Conservation (phyloP, 1,140 invertebrate genomes). For the Telenomus remus region DNA sequence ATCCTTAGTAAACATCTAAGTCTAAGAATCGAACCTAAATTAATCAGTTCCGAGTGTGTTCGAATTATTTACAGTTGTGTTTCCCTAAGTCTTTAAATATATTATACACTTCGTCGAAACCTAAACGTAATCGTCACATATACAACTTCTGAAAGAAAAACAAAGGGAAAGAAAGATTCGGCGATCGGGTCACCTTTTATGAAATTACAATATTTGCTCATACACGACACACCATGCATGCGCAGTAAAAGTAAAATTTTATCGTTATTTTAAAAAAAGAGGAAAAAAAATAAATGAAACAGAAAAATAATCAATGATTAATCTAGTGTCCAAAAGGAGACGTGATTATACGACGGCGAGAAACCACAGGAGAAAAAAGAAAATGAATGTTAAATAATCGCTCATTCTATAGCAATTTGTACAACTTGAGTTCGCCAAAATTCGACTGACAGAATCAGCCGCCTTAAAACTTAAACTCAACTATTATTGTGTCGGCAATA, state of each 20-base stretch:
- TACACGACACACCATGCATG: too few relatives aligned
- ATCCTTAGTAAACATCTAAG: slow-evolving; percentile 35
- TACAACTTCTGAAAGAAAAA: slow-evolving; percentile 25
- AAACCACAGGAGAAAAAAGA: slow-evolving; percentile 7
- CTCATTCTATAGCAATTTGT: slow-evolving; percentile 9
- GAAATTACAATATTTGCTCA: too few relatives aligned
- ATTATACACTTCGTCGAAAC: slow-evolving; percentile 48
- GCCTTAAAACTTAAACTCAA: too few relatives aligned
- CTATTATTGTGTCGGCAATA: not conserved
- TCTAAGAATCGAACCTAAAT: slow-evolving; percentile 34
- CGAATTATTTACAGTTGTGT: slow-evolving; percentile 48
- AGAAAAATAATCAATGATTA: slow-evolving; percentile 1
- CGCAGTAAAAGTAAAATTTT: too few relatives aligned
- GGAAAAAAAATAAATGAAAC: not conserved
- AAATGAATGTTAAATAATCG: slow-evolving; percentile 12
- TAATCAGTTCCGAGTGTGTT: slow-evolving; percentile 36
- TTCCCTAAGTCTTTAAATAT: slow-evolving; percentile 40
- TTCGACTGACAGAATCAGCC: not conserved
- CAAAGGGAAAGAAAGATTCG: not conserved
- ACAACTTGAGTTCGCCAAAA: slow-evolving; percentile 9
- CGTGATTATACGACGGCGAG: slow-evolving; percentile 26
- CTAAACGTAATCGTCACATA: slow-evolving; percentile 35
- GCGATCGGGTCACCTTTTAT: not conserved
- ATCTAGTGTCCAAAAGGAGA: slow-evolving; percentile 9
- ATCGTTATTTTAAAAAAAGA: not conserved